Base-by-base conservation (phyloP, 2,113 vertebrate genomes). In the Eulacestoma nigropectus region DNA sequence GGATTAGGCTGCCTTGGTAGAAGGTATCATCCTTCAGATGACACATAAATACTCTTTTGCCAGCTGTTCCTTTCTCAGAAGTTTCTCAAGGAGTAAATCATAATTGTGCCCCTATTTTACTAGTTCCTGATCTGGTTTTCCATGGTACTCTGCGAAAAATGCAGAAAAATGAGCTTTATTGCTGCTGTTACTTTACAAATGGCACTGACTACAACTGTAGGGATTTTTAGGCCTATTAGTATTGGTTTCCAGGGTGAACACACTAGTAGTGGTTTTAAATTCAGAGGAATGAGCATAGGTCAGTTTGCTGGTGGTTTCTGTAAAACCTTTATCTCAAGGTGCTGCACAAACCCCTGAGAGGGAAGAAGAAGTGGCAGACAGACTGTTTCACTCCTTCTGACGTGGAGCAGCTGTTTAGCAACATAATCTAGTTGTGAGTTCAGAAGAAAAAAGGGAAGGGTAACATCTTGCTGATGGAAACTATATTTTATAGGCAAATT, bases 1-100 rank as follows among this genome's bases (percentile, higher is more conserved):
- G 76, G 88, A 86, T 93, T 94, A 96, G 57, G 46, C 86, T 95
- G 90, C 59, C 84, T 82, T 86, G 72, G 90, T 95, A 65, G 82
- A 95, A 96, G 79, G 84, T 94, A 82, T 86, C 76, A 93, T 95
- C 75, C 90, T 83, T 95, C 91, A 97, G 76, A 96, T 32, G 11
- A 86, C 90, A 95, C 60, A 87, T 87, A 93, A 92, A 92, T 82
- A 69, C 67, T 95, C 26, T 89, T 63, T 94, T 70, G 72, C 92
- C 93, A 94, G 93, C 95, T 96, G 93, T 93, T 97, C 62, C 70
- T 72, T 82, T 95, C 56, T 83, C 39, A 57, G 44, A 88, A 89
- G 57, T 92, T 97, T 93, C 59, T 84, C 64, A 85, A 67, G 0
- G 3, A 69, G 83, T 96, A 92, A 95, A 90, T 91, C 77, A 90